Evolutionary conservation across 2,797 vertebrate genomes (phyloP).

Genomic region (Labeo calbasu): DNA sequence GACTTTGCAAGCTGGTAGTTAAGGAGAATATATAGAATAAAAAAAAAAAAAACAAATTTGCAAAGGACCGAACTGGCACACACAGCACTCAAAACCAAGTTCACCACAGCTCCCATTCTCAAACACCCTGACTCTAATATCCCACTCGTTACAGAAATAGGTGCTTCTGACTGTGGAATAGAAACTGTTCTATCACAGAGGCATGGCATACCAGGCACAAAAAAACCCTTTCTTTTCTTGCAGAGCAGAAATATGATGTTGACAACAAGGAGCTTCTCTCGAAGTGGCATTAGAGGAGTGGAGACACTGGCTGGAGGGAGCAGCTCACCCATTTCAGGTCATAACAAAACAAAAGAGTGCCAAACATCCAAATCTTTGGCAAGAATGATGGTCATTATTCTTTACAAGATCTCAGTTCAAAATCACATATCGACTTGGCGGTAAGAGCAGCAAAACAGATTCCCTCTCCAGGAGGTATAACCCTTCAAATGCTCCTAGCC

Average conservation of each 20-base stretch:
- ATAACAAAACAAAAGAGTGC: no score
- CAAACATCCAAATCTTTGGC: no score
- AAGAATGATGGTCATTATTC: no score
- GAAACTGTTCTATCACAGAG: not conserved
- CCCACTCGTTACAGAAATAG: not conserved
- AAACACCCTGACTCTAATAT: not conserved
- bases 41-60: not conserved
- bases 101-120: not conserved
- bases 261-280: not conserved
- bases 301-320: not conserved
- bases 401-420: no score
- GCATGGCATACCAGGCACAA: not conserved
- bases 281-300: not conserved
- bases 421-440: no score
- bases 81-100: not conserved
- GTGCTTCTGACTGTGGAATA: not conserved
- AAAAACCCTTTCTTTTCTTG: not conserved
- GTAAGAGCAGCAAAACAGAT: no score
- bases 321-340: no score
- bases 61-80: not conserved
- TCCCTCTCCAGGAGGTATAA: not conserved
- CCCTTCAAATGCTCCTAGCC: not conserved
- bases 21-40: not conserved
- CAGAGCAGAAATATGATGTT: not conserved
- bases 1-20: not conserved